Base-by-base conservation (phyloP, 2,888 invertebrate species). In the Endomychus coccineus region DNA sequence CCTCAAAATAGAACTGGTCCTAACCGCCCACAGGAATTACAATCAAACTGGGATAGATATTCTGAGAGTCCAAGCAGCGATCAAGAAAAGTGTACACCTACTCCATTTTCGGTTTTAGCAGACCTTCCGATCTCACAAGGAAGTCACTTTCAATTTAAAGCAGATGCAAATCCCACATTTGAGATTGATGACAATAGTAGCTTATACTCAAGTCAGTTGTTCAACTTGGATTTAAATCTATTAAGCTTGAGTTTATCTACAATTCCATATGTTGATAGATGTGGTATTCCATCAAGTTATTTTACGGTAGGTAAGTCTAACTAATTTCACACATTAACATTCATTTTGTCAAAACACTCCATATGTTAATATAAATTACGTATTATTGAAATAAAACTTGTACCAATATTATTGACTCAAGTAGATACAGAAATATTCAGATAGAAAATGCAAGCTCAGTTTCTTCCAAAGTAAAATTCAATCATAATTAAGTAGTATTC, bases 141-240 rank as follows among this genome's bases (percentile, higher is more conserved):
- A 12, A 44, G 44, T 17, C 44, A 52, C 36, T 53, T 53, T 35
- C 49, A 52, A 27, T 53, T 53, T 38, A 53, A 53, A 39, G 41
- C 43, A 27, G 49, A 52, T 29, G 15, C 17, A 11, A 4, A 45
- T 40, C 29, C 14, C 5, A 29, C 13, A 12, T 2, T 15, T n/a
- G 19, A 22, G n/a, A 16, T 29, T n/a, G 30, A 30, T 12, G n/a
- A n/a, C n/a, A n/a, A n/a, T n/a, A n/a, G n/a, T n/a, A n/a, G n/a
- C n/a, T n/a, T n/a, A n/a, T n/a, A n/a, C n/a, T 14, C 40, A 13
- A 29, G 32, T 15, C 40, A 37, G 24, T 34, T 42, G 12, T 44
- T 43, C 17, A 27, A 36, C 27, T 12, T 46, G n/a, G 42, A 46
- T 21, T 19, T 46, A 13, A 42, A 42, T 15, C 17, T 37, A 9